Evolutionary conservation across 2,797 vertebrate genomes (phyloP), one percentile per base, ranked within the genome.

Genomic region (Danio jaintianensis): DNA sequence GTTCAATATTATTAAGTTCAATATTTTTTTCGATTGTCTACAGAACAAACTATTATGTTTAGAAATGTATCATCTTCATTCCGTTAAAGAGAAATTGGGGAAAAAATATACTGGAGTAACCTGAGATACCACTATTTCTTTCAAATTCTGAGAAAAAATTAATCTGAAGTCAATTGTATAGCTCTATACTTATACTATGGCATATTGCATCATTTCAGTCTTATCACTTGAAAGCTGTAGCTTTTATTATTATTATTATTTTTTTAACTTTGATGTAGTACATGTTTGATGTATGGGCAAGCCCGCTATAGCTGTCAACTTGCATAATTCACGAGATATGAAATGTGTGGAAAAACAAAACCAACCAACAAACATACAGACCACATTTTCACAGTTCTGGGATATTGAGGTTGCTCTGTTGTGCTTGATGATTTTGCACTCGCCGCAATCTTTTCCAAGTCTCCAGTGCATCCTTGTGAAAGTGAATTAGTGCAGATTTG

Each of bases 401-500:
- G 38, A 79, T 42, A 40, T 42, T 29, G 36, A 43, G 70, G 36
- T 36, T 5, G 67, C 48, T 71, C 5, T 66, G 47, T 29, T 55
- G 56, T 50, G 47, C 68, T 70, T 52, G 78, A 45, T 4, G 56
- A 6, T 72, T 74, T 63, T 66, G 42, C 58, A 36, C 18, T 0
- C 1, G 11, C 20, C 40, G 16, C 47, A 62, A 10, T n/a, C 36
- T 79, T 70, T 40, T 50, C 48, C 20, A 53, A 63, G 68, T 79
- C 58, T 71, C n/a, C 59, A 38, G 78, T 66, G 78, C 61, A 66
- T 43, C 48, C 59, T 63, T 72, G 61, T 80, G 64, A 73, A 80
- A 80, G 78, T 73, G 69, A 80, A 80, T 80, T 80, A 80, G 68
- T 66, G 48, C 42, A 72, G 48, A 56, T 73, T 59, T 80, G 69